These are phyloP conservation scores for Parasteatoda lunata DNA, from an alignment of 2,888 invertebrate genomes.

Conservation along the genomic window DNA sequence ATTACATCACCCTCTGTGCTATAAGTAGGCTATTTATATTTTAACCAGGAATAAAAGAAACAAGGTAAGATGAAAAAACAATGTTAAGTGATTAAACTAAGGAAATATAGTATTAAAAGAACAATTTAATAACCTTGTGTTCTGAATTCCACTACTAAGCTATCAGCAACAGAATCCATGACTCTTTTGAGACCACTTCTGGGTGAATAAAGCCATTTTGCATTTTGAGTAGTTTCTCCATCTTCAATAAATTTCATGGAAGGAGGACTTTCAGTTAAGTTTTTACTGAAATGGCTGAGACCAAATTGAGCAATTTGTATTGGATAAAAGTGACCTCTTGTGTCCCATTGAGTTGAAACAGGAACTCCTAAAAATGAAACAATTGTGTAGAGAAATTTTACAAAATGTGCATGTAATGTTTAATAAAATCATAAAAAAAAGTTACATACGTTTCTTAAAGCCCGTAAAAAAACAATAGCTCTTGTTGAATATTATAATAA, in stretches of 20 bases:
- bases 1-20: too few relatives aligned
- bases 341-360: conserved; percentile 97
- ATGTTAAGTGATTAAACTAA: too few relatives aligned
- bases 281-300: conserved; percentile 96
- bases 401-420: not conserved
- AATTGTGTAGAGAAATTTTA: not conserved
- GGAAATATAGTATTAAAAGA: too few relatives aligned
- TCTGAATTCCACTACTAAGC: conserved; percentile 82
- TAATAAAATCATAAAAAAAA: not conserved
- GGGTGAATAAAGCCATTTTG: conserved; percentile 49
- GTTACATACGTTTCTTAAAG: too few relatives aligned
- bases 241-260: conserved; percentile 75
- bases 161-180: conserved; percentile 76
- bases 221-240: conserved; percentile 77
- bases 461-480: too few relatives aligned
- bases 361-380: conserved; percentile 80
- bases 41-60: too few relatives aligned
- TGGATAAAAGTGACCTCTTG: conserved; percentile 95
- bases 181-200: conserved; percentile 77
- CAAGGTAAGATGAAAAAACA: too few relatives aligned
- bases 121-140: conserved; percentile 76
- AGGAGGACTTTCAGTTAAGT: conserved; percentile 89
- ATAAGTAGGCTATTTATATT: too few relatives aligned
- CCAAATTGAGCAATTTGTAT: conserved; percentile 99
- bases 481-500: too few relatives aligned